Conservation (phyloP, 2,888 invertebrate genomes). For the Agriopis marginaria region DNA sequence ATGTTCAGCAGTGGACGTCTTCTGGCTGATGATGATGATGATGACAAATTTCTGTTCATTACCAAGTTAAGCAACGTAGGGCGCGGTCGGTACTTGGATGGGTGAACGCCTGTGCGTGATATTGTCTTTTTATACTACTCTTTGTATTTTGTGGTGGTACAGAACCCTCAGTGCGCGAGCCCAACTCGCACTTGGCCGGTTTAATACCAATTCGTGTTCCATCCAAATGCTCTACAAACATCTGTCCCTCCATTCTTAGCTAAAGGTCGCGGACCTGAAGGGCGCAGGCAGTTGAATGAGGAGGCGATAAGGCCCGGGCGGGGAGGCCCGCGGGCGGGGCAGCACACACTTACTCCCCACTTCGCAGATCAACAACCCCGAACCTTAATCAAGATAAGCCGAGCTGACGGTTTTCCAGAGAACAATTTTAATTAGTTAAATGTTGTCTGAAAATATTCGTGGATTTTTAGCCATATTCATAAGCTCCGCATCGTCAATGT, state of each 20-base stretch:
- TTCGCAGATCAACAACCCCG: slow-evolving; percentile 79
- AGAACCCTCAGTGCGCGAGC: too few relatives aligned
- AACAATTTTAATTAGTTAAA: slow-evolving; percentile 69
- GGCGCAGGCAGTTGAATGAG: slow-evolving; percentile 74
- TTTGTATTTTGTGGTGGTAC: too few relatives aligned
- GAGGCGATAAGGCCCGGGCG: slow-evolving; percentile 64
- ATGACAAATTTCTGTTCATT: too few relatives aligned
- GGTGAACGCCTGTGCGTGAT: too few relatives aligned
- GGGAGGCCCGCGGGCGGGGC: slow-evolving; percentile 47
- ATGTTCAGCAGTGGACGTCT: too few relatives aligned
- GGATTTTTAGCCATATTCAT: slow-evolving; percentile 37
- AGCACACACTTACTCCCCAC: slow-evolving; percentile 59
- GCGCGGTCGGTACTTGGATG: too few relatives aligned
- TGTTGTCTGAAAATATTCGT: slow-evolving; percentile 41
- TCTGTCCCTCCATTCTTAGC: slow-evolving; percentile 67
- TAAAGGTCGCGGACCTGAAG: slow-evolving; percentile 78
- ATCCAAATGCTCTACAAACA: slow-evolving; percentile 58
- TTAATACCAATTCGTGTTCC: slow-evolving; percentile 15
- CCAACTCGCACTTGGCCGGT: too few relatives aligned
- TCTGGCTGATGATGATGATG: too few relatives aligned
- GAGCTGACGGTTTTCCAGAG: slow-evolving; percentile 60
- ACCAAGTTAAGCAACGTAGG: too few relatives aligned
- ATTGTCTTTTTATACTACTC: too few relatives aligned
- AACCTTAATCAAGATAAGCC: slow-evolving; percentile 78
- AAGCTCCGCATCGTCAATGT: slow-evolving; percentile 38